Conservation (phyloP, 2,113 vertebrate species). For the Sinocyclocheilus rhinocerous region DNA sequence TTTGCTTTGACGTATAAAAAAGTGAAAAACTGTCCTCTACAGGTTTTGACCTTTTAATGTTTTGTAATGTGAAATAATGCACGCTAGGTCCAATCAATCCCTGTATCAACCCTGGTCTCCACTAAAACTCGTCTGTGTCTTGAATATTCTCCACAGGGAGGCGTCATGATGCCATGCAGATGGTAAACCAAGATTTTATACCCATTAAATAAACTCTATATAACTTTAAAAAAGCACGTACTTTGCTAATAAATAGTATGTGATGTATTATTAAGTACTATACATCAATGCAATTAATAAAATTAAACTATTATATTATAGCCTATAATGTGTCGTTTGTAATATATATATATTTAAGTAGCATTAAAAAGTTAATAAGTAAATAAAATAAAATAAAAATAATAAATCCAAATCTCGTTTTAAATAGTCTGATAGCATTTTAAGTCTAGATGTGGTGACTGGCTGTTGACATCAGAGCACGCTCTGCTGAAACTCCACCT, state of each 20-base stretch:
- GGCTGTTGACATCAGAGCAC: not conserved
- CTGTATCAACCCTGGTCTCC: too few species aligned
- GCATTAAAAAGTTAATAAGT: too few species aligned
- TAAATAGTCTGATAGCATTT: not conserved
- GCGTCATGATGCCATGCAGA: not conserved
- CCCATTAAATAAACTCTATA: not conserved
- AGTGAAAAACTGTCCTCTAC: not conserved
- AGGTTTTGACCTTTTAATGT: not conserved
- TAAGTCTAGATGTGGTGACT: not conserved
- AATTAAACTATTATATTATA: not conserved
- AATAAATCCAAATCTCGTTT: too few species aligned
- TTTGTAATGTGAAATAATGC: not conserved
- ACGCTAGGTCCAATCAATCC: too few species aligned
- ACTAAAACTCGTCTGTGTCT: not conserved
- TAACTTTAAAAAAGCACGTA: not conserved
- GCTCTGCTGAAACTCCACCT: conserved; percentile 10
- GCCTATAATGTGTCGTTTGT: not conserved
- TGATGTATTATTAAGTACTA: not conserved
- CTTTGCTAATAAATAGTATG: not conserved
- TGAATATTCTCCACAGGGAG: not conserved
- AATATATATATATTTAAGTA: not conserved
- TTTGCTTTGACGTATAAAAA: not conserved
- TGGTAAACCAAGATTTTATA: not conserved
- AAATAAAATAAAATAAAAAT: too few species aligned
- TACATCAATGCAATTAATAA: not conserved